Evolutionary conservation across 1,140 invertebrate species (phyloP).

Genomic region (Bombus superbus): DNA sequence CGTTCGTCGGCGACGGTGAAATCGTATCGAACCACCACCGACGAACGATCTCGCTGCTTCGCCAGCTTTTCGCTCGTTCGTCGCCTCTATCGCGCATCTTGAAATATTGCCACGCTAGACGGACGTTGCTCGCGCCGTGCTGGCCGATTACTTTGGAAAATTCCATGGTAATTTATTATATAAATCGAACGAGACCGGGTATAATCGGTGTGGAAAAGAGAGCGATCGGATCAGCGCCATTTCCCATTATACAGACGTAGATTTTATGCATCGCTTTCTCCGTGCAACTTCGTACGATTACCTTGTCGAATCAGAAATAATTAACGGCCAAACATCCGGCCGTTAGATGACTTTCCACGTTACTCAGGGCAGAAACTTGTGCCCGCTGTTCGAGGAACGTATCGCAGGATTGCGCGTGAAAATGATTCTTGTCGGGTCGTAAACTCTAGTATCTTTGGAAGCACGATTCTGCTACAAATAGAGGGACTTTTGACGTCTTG

Average conservation of each 20-base stretch:
- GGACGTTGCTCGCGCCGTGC: neutral
- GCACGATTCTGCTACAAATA: too few relatives aligned
- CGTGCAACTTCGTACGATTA: neutral
- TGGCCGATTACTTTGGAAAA: constrained; percentile 8
- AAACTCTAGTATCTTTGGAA: neutral
- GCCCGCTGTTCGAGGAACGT: neutral
- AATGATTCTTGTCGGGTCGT: neutral
- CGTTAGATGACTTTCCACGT: neutral
- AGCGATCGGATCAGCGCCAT: neutral
- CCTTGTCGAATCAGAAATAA: constrained; percentile 1
- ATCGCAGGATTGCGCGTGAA: neutral
- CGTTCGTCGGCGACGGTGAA: neutral
- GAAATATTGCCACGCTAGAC: constrained; percentile 23
- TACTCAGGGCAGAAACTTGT: too few relatives aligned
- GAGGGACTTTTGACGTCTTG: too few relatives aligned
- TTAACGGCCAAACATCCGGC: neutral
- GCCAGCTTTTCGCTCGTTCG: neutral
- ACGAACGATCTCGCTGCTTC: neutral
- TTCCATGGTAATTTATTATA: neutral
- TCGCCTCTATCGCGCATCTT: constrained; percentile 9
- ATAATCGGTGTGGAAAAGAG: neutral
- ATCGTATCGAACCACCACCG: neutral
- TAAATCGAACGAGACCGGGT: neutral
- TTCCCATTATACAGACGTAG: neutral
- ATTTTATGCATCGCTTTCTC: constrained; percentile 22